phyloP scores from a whole-genome alignment of 37 sponge, comb jelly and placozoan genomes.

The Halisarca cf. caerulea region DNA sequence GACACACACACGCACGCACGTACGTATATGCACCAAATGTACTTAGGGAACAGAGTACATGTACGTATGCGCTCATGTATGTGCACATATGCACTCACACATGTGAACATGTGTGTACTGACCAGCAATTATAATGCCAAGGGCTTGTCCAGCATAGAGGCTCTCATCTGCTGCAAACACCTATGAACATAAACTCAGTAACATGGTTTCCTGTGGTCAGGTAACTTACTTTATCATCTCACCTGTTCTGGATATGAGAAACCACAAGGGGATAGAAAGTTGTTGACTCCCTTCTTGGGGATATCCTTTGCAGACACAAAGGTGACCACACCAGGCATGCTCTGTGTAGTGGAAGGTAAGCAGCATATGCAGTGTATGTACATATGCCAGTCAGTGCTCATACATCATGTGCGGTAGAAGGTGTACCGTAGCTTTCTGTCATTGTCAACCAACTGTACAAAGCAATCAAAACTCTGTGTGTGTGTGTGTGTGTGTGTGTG shows the following conservation, averaged over 20 bases:
- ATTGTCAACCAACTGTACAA: too few relatives aligned
- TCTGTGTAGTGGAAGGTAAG: slow-evolving; percentile 30
- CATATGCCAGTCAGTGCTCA: too few relatives aligned
- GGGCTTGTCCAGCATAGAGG: slow-evolving; percentile 76
- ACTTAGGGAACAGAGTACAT: neutral
- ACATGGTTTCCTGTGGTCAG: too few relatives aligned
- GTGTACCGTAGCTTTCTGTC: too few relatives aligned
- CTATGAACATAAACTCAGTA: slow-evolving; percentile 13
- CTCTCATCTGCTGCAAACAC: slow-evolving; percentile 47
- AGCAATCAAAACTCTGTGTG: too few relatives aligned
- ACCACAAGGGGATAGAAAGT: neutral
- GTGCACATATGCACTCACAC: neutral
- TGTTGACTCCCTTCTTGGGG: slow-evolving; percentile 45
- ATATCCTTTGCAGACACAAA: slow-evolving; percentile 69
- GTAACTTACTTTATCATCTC: neutral
- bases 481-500: too few relatives aligned
- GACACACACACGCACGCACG: too few relatives aligned
- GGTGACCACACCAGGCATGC: slow-evolving; percentile 72
- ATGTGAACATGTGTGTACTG: neutral
- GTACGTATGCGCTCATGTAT: neutral
- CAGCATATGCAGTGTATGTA: too few relatives aligned
- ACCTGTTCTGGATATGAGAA: neutral
- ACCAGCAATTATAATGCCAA: slow-evolving; percentile 81
- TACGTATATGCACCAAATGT: too few relatives aligned
- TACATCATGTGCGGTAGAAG: too few relatives aligned